Evolutionary conservation across 2,888 invertebrate species (phyloP).

Genomic region (Branchinecta sandiegonensis): DNA sequence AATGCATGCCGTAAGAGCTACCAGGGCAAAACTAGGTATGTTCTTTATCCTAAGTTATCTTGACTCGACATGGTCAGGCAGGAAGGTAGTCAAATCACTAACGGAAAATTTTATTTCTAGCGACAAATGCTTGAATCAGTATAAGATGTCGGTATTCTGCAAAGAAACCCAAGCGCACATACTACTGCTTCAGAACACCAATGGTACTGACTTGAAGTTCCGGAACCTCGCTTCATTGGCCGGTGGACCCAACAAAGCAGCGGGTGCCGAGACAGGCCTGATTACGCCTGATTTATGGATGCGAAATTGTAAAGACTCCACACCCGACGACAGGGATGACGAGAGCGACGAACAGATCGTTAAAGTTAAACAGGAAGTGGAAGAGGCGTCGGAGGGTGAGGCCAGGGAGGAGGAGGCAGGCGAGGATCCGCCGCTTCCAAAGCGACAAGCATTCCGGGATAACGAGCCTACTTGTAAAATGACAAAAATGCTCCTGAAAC

Average conservation of each 20-base stretch:
- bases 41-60: too few relatives aligned
- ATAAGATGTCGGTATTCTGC: constrained; percentile 94
- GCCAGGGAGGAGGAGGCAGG: constrained; percentile 25
- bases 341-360: constrained; percentile 3
- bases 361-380: constrained; percentile 25
- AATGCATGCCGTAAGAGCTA: too few relatives aligned
- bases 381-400: constrained; percentile 19
- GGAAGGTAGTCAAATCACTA: not conserved
- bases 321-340: constrained; percentile 31
- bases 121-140: constrained; percentile 84
- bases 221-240: constrained; percentile 15
- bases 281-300: constrained; percentile 87
- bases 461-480: constrained; percentile 17
- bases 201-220: constrained; percentile 20
- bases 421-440: constrained; percentile 29
- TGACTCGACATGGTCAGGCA: not conserved
- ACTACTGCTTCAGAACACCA: constrained; percentile 46
- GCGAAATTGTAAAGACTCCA: constrained; percentile 56
- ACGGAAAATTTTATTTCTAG: constrained; percentile 42
- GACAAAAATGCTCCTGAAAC: constrained; percentile 15
- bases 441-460: constrained; percentile 24
- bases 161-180: constrained; percentile 74
- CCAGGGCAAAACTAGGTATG: too few relatives aligned
- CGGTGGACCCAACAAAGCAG: constrained; percentile 24
- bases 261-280: constrained; percentile 34